Conservation (phyloP, 2,113 vertebrate species). For the Misgurnus anguillicaudatus region DNA sequence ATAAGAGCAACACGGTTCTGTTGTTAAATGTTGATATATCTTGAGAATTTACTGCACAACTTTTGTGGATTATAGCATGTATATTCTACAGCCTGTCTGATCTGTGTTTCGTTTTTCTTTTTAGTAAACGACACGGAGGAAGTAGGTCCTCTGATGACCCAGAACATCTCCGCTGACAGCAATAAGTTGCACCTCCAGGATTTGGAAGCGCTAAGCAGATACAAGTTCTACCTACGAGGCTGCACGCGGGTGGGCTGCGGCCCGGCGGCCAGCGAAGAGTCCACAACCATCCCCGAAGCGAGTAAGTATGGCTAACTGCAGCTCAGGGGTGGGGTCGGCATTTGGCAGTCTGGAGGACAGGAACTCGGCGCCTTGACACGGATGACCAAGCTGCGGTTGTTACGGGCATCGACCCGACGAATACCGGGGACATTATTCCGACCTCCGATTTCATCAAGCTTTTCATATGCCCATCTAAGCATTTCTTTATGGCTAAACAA, state of each 20-base stretch:
- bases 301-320: conserved; percentile 76
- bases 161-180: conserved; percentile 75
- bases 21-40: too few relatives aligned
- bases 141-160: conserved; percentile 73
- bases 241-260: conserved; percentile 89
- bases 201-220: conserved; percentile 83
- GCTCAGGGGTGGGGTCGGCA: neutral
- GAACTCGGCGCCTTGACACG: conserved; percentile 21
- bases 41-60: too few relatives aligned
- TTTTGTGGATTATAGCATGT: too few relatives aligned
- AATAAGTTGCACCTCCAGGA: conserved; percentile 80
- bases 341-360: conserved; percentile 8
- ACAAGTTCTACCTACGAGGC: conserved; percentile 89
- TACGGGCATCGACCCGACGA: conserved; percentile 32
- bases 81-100: neutral
- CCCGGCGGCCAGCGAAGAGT: conserved; percentile 82
- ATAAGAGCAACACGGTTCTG: too few relatives aligned
- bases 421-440: conserved; percentile 37
- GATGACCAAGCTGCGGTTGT: conserved; percentile 4
- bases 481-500: conserved; percentile 73
- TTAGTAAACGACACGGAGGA: conserved; percentile 89
- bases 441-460: conserved; percentile 58
- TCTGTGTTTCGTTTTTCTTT: conserved; percentile 40
- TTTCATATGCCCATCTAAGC: conserved; percentile 70
- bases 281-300: conserved; percentile 80